Evolutionary conservation across 2,113 vertebrate genomes (phyloP).

Genomic region (Hemiscyllium ocellatum): DNA sequence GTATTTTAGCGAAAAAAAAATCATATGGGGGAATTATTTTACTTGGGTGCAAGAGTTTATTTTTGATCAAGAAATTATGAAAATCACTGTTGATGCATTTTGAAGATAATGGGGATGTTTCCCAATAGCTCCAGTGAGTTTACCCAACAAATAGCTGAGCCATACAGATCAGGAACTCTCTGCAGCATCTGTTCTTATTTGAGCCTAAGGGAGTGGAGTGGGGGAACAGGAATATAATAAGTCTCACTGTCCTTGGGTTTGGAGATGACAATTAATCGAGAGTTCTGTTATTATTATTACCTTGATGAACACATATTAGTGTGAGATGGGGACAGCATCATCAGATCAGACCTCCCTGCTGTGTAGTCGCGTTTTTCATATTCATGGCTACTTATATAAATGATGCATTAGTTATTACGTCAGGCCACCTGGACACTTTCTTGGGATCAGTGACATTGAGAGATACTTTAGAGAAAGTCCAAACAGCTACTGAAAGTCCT

Average conservation of each 20-base stretch:
- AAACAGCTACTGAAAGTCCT: not conserved
- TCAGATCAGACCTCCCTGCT: not conserved
- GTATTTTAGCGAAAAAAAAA: not conserved
- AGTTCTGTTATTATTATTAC: not conserved
- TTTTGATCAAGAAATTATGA: not conserved
- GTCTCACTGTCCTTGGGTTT: not conserved
- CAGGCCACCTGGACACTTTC: not conserved
- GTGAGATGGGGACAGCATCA: not conserved
- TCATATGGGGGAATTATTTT: not conserved
- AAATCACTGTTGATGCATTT: not conserved
- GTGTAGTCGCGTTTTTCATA: not conserved
- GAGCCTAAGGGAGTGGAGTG: not conserved
- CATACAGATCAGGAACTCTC: not conserved
- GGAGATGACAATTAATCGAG: not conserved
- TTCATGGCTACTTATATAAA: not conserved
- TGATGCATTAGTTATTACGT: not conserved
- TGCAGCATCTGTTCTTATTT: not conserved
- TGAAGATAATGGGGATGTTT: not conserved
- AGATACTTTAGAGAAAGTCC: not conserved
- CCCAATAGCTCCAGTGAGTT: not conserved
- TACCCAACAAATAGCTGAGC: not conserved
- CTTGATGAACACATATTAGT: not conserved
- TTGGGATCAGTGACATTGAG: not conserved
- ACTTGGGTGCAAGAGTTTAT: not conserved
- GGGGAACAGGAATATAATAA: not conserved